These are phyloP conservation scores for Beris morrisii DNA, from an alignment of 2,888 invertebrate genomes.

Conservation along the genomic window DNA sequence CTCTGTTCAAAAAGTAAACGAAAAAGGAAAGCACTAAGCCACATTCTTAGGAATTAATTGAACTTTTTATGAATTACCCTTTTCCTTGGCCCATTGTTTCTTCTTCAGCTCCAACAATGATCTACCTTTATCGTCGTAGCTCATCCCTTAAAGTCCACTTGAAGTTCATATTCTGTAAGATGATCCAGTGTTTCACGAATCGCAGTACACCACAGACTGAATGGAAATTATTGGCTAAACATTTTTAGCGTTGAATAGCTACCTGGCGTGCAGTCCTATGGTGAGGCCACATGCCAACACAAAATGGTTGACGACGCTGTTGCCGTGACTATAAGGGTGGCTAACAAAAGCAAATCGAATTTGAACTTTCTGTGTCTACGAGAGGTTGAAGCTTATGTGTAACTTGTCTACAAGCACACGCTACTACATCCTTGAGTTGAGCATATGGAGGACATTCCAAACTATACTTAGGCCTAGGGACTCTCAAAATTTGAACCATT, in stretches of 20 bases:
- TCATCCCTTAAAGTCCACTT: slow-evolving; percentile 33
- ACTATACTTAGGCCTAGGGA: neutral
- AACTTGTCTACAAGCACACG: neutral
- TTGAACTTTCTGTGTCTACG: neutral
- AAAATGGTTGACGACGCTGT: slow-evolving; percentile 32
- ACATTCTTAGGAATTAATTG: neutral
- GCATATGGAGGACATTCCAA: neutral
- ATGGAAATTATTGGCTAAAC: slow-evolving; percentile 35
- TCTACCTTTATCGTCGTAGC: slow-evolving; percentile 28
- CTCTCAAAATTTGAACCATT: neutral
- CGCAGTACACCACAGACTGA: slow-evolving; percentile 17
- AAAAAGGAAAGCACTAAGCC: neutral
- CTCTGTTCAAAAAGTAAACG: slow-evolving; percentile 59
- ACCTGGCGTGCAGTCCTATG: neutral
- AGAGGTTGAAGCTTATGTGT: neutral
- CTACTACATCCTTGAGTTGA: too few relatives aligned
- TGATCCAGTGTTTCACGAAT: neutral
- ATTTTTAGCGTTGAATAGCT: slow-evolving; percentile 16
- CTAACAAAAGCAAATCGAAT: slow-evolving; percentile 14
- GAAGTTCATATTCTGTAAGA: slow-evolving; percentile 11
- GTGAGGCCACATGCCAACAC: slow-evolving; percentile 11
- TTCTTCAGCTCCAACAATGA: slow-evolving; percentile 82
- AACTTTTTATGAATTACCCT: slow-evolving; percentile 63
- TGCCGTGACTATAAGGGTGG: slow-evolving; percentile 29
- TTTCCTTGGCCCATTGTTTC: slow-evolving; percentile 90